Evolutionary conservation across 2,797 vertebrate genomes (phyloP), one percentile per base, ranked within the genome.

Genomic region (Cheirogaleus major): DNA sequence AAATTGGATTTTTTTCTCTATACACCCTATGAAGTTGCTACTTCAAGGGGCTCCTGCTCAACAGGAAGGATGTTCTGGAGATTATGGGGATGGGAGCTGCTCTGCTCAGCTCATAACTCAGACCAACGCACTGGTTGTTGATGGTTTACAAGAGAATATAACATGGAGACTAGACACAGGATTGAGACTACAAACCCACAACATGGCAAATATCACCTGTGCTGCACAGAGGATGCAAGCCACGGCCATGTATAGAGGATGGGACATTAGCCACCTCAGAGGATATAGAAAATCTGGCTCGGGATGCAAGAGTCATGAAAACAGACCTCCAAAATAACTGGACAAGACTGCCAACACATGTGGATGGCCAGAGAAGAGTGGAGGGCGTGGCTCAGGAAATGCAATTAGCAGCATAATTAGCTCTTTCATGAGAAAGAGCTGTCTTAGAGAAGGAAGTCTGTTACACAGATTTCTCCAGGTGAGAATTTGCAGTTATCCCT

Each of bases 21-120:
- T 1, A 72, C 14, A 1, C 25, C n/a, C n/a, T 76, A 3, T 30
- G 11, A 9, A 38, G n/a, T 2, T 38, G 9, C 10, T n/a, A 13
- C 32, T 17, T 18, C n/a, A 50, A 63, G 15, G 23, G 43, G 14
- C 7, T 4, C 17, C 22, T 20, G 32, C 57, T 22, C 43, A 17
- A 7, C 43, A 50, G 61, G 8, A 10, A 25, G 2, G 12, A 10
- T 15, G 63, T 48, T 9, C 41, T 83, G 81, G 22, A 17, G 20
- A 65, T 15, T 5, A 1, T 48, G 59, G 59, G 32, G 43, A 48
- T 4, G 2, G 41, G 3, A 82, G 11, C 32, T 8, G 2, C 7
- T 83, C 6, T 48, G 43, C 20, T 23, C 61, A 14, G 41, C 12
- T 63, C 30, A 32, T 27, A 4, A 61, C 1, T 27, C 14, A 50